Conservation (phyloP, 2,113 vertebrate species). For the Eleginops maclovinus region DNA sequence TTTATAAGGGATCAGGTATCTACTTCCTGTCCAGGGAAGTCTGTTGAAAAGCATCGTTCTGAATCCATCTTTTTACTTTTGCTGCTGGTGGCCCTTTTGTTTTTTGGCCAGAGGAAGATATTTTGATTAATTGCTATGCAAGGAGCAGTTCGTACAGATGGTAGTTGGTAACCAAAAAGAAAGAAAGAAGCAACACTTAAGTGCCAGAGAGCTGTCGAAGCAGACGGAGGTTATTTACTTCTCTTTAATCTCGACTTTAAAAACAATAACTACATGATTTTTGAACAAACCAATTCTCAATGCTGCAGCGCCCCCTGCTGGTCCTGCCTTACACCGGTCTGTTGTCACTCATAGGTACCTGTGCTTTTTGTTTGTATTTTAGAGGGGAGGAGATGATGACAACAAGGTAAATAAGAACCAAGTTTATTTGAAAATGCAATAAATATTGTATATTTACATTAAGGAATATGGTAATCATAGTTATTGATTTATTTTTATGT, state of each 20-base stretch:
- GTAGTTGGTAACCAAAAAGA: slow-evolving; percentile 65
- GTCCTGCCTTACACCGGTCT: slow-evolving; percentile 84
- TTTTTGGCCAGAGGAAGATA: slow-evolving; percentile 1
- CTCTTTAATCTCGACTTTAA: slow-evolving; percentile 51
- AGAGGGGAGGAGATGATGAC: slow-evolving; percentile 23
- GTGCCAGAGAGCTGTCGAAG: slow-evolving; percentile 70
- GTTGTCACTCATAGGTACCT: slow-evolving; percentile 76
- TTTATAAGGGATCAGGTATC: slow-evolving; percentile 45
- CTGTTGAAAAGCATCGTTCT: slow-evolving; percentile 8
- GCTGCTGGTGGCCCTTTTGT: slow-evolving; percentile 39
- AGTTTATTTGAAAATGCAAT: slow-evolving; percentile 79
- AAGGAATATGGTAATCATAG: slow-evolving; percentile 84
- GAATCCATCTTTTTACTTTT: slow-evolving; percentile 18
- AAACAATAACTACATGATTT: slow-evolving; percentile 53
- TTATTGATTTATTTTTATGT: slow-evolving; percentile 88
- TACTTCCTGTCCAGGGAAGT: slow-evolving; percentile 27
- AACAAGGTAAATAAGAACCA: slow-evolving; percentile 61
- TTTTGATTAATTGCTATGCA: slow-evolving; percentile 74
- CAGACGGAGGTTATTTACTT: slow-evolving; percentile 46
- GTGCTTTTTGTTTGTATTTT: slow-evolving; percentile 65
- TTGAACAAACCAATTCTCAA: slow-evolving; percentile 15
- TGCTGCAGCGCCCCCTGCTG: slow-evolving; percentile 65
- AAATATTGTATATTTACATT: slow-evolving; percentile 85
- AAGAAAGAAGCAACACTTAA: slow-evolving; percentile 63
- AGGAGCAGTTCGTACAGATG: slow-evolving; percentile 62